Percentiles rank a stretch among this genome's conserved stretches.
Evolutionary conservation across 2,888 invertebrate species (phyloP).

Genomic region (Troides helena): DNA sequence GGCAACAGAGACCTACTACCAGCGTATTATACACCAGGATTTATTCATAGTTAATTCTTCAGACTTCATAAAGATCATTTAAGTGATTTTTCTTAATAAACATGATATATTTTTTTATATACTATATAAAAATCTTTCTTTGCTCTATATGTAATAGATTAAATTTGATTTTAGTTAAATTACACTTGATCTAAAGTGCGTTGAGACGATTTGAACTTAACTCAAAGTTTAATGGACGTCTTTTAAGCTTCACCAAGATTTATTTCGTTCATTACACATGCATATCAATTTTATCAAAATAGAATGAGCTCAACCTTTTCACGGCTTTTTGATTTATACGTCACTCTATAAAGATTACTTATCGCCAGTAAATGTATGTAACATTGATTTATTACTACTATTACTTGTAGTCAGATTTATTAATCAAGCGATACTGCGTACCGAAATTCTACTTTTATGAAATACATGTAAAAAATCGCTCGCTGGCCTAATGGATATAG

Average conservation of each 20-base stretch:
- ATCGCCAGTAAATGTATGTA: slow-evolving; percentile 58
- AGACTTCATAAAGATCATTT: too few species aligned
- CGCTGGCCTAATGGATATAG: too few species aligned
- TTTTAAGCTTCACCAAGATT: slow-evolving; percentile 1
- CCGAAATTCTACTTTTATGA: not conserved
- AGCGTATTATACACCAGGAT: too few species aligned
- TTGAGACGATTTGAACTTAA: not conserved
- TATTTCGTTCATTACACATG: slow-evolving; percentile 12
- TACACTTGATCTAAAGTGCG: not conserved
- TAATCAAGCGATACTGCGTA: not conserved
- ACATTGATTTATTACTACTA: slow-evolving; percentile 52
- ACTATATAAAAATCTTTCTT: too few species aligned
- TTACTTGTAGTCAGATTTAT: slow-evolving; percentile 10
- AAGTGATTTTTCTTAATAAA: too few species aligned
- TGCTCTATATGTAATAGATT: too few species aligned
- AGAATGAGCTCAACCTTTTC: slow-evolving; percentile 46
- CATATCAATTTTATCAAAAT: slow-evolving; percentile 41
- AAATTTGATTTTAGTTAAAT: not conserved
- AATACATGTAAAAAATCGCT: too few species aligned
- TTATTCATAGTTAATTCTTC: too few species aligned
- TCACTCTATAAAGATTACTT: slow-evolving; percentile 62
- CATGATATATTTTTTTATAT: too few species aligned
- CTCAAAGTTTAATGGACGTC: not conserved
- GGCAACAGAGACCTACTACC: too few species aligned
- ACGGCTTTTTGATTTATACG: slow-evolving; percentile 72